Conservation (phyloP, 2,797 vertebrate genomes). For the Pyrocephalus nanus region DNA sequence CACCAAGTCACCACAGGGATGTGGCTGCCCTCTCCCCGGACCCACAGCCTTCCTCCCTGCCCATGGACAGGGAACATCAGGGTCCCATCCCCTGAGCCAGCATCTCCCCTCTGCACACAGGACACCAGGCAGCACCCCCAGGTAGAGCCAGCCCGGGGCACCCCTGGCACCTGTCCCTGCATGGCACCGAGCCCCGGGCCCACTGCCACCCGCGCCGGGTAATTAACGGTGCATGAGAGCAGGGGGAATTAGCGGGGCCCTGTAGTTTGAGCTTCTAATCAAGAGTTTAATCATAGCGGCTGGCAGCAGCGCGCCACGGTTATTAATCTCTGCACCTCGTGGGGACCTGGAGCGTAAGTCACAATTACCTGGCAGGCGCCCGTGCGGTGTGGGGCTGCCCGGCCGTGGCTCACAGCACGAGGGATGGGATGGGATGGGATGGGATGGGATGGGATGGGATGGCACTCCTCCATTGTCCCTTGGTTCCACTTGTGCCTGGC, state of each 20-base stretch:
- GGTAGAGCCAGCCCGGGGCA: background rate
- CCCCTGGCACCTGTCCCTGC: rapidly evolving
- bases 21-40: rapidly evolving
- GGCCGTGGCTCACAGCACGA: rapidly evolving
- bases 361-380: background rate
- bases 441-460: background rate
- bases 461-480: background rate
- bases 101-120: background rate
- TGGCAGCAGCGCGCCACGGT: background rate
- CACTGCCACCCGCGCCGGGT: rapidly evolving
- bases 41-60: background rate
- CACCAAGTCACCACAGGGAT: rapidly evolving
- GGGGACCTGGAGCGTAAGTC: constrained; percentile 2
- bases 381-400: background rate
- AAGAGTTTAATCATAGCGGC: constrained; percentile 61
- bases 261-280: constrained; percentile 59
- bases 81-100: background rate
- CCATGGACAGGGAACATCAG: rapidly evolving
- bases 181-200: rapidly evolving
- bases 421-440: background rate
- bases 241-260: constrained; percentile 33
- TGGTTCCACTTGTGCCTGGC: rapidly evolving
- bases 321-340: constrained; percentile 48
- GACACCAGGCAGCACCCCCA: background rate
- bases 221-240: background rate